A percentile compares a stretch with the other conserved stretches of the same genome.
phyloP scores from a whole-genome alignment of 2,888 invertebrate genomes.

The Drosophila nr. medialis region DNA sequence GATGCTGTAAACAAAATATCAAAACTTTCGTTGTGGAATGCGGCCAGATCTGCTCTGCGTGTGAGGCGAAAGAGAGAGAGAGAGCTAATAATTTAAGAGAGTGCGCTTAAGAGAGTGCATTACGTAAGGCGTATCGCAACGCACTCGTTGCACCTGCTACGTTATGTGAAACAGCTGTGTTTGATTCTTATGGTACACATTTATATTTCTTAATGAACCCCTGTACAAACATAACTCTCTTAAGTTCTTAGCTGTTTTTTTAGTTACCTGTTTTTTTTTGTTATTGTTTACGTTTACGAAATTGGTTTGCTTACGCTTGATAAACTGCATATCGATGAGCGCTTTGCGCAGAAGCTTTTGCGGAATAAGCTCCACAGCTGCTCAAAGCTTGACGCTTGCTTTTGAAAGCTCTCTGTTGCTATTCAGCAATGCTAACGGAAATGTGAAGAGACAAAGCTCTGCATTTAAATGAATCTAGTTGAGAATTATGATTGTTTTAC shows the following conservation, averaged over 20 bases:
- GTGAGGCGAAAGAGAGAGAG: conserved; percentile 19
- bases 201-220: conserved; percentile 1
- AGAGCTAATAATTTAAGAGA: conserved; percentile 23
- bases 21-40: conserved; percentile 52
- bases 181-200: conserved; percentile 10
- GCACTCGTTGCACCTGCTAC: not conserved
- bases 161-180: conserved; percentile 59
- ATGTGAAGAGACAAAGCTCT: conserved; percentile 7
- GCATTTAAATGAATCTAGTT: not conserved
- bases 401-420: conserved; percentile 29
- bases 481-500: not conserved
- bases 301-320: conserved; percentile 11
- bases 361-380: conserved; percentile 51
- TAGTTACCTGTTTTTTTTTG: not conserved
- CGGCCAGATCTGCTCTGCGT: conserved; percentile 24
- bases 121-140: conserved; percentile 16
- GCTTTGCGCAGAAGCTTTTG: conserved; percentile 46
- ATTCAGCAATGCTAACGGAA: conserved; percentile 34
- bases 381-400: conserved; percentile 39
- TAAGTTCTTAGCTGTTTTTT: not conserved
- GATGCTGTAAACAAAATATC: conserved; percentile 49
- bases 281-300: conserved; percentile 26
- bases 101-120: conserved; percentile 12
- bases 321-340: conserved; percentile 19
- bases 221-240: not conserved